Evolutionary conservation across 2,797 vertebrate species (phyloP).

Genomic region (Podarcis lilfordi): DNA sequence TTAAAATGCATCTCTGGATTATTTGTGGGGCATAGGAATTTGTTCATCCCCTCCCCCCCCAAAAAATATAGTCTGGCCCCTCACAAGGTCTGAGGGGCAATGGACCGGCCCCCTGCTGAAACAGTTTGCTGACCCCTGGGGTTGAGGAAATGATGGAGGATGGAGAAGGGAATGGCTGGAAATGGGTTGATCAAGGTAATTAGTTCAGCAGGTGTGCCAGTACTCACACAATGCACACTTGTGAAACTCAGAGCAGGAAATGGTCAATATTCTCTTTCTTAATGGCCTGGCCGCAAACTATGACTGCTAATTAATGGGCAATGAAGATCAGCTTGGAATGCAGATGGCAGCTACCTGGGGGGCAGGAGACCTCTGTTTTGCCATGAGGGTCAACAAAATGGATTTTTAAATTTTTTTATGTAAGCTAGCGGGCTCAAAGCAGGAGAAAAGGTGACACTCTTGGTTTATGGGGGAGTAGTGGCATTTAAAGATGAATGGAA

Average conservation of each 20-base stretch:
- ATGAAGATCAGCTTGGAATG: not conserved
- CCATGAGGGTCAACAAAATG: not conserved
- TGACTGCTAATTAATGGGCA: not conserved
- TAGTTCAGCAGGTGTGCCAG: not conserved
- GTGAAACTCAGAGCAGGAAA: slow-evolving; percentile 58
- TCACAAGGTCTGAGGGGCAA: no score
- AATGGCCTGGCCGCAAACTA: slow-evolving; percentile 7
- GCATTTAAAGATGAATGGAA: no score
- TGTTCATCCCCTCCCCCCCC: no score
- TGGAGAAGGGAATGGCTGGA: not conserved
- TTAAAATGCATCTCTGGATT: no score
- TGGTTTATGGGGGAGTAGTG: not conserved
- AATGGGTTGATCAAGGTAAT: not conserved
- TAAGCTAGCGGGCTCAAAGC: no score
- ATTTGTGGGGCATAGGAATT: no score
- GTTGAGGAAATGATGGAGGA: not conserved
- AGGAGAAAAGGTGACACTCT: not conserved
- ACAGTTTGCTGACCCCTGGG: no score
- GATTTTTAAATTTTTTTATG: no score
- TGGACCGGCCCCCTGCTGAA: no score
- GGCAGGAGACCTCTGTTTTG: not conserved
- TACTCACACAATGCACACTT: slow-evolving; percentile 30
- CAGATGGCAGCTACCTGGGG: not conserved
- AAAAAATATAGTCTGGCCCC: no score
- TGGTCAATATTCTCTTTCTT: not conserved